phyloP scores from a whole-genome alignment of 2,113 vertebrate species.

The Antigone vipio region DNA sequence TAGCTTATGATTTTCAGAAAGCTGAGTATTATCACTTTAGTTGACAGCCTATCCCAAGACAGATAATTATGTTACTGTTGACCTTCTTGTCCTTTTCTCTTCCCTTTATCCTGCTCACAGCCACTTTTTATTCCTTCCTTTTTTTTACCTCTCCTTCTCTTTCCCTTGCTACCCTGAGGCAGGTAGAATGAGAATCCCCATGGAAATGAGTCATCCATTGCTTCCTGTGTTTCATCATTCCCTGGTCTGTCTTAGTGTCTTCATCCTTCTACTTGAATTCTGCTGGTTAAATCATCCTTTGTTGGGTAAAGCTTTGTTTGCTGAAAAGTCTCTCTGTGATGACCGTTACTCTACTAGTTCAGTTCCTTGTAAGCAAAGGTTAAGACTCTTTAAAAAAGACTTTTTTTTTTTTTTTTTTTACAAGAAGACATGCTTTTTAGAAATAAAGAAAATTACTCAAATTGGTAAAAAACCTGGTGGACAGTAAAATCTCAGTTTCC shows the following conservation, averaged over 20 bases:
- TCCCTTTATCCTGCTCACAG: not conserved
- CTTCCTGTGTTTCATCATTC: constrained; percentile 12
- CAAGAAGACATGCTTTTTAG: not conserved
- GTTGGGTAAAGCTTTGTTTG: not conserved
- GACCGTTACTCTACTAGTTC: not conserved
- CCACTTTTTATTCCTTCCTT: not conserved
- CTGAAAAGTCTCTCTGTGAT: not conserved
- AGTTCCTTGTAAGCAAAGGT: not conserved
- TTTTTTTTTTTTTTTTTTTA: no score
- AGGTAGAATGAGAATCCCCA: not conserved
- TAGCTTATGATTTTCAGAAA: constrained; percentile 49
- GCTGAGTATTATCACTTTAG: constrained; percentile 3
- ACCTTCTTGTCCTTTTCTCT: not conserved
- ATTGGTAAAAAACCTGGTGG: not conserved
- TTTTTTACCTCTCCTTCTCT: not conserved
- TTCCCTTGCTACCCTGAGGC: not conserved
- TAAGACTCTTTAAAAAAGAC: not conserved
- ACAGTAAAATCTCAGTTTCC: not conserved
- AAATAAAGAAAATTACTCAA: not conserved
- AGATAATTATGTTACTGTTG: not conserved
- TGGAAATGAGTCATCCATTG: not conserved
- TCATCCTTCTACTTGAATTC: not conserved
- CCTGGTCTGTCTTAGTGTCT: not conserved
- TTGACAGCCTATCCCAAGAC: not conserved
- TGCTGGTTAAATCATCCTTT: not conserved